These are phyloP conservation scores for Agrochola macilenta DNA, from an alignment of 2,888 invertebrate genomes.

Conservation along the genomic window DNA sequence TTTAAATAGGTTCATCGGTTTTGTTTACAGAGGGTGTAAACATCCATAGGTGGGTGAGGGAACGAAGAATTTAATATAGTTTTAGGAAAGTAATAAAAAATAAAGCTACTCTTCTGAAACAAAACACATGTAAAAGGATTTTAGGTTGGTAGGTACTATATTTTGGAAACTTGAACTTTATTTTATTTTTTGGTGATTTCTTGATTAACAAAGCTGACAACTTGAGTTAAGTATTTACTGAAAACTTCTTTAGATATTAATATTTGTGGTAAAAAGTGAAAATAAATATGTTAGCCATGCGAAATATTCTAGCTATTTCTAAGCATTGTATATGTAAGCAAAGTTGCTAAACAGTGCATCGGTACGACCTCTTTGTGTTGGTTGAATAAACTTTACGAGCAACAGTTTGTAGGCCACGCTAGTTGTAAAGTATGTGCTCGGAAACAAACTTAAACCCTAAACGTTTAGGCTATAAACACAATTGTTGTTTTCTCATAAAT, in stretches of 20 bases:
- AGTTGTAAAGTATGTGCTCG: constrained; percentile 79
- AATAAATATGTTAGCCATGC: constrained; percentile 15
- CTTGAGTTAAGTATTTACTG: background rate
- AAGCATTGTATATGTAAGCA: constrained; percentile 63
- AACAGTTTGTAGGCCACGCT: constrained; percentile 81
- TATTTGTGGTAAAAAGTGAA: background rate
- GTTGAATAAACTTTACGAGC: constrained; percentile 85
- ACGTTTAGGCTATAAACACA: constrained; percentile 50
- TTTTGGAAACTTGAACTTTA: background rate
- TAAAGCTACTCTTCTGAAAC: background rate
- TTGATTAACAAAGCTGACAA: background rate
- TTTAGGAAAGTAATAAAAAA: background rate
- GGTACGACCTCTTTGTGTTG: constrained; percentile 79
- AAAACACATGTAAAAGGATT: background rate
- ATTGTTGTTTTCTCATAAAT: constrained; percentile 42
- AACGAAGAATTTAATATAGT: background rate
- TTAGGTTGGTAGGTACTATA: no score
- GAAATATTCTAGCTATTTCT: constrained; percentile 55
- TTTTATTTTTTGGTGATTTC: background rate
- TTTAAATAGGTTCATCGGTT: background rate
- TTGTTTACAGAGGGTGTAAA: no score
- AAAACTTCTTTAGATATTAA: background rate
- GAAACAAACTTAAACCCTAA: constrained; percentile 76
- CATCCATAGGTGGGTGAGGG: background rate
- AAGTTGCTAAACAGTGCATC: constrained; percentile 75